Base-by-base conservation (phyloP, 1,140 invertebrate species). In the Formica selysi region DNA sequence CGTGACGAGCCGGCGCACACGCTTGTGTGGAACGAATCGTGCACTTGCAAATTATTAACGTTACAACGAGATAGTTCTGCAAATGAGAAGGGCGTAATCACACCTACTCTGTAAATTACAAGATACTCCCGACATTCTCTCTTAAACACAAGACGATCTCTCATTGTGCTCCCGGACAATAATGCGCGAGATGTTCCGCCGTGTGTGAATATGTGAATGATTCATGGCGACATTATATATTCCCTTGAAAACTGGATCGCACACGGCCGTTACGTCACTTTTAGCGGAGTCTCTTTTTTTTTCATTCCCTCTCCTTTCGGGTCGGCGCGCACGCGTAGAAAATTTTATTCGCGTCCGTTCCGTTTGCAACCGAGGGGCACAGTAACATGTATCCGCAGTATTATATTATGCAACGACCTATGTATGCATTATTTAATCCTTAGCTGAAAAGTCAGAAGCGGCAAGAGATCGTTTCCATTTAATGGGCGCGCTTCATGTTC, bases 311-410 rank as follows among this genome's bases (percentile, higher is more conserved):
- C 48, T 29, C 38, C 79, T 62, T 48, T 83, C 41, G 32, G 32
- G 32, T 32, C 32, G 3, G 3, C 86, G 70, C 62, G 54, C 70
- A 74, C 64, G 86, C 76, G 85, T 88, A 85, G 89, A 91, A 92
- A 91, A 91, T 93, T 92, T 91, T 83, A 61, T 41, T 59, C 67
- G 78, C 79, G 85, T 79, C 81, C 87, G 85, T 90, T 88, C 89
- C 87, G 85, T 90, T 87, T 78, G 84, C 67, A 62, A 78, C 86
- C 80, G 59, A 48, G 44, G 81, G 81, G 22, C 51, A 74, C 62
- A 74, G 76, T 67, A 81, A 81, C 88, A 65, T 88, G 76, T 74
- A 87, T 83, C 88, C 76, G 57, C 88, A 86, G 88, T 89, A 88
- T 79, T 89, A 74, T 89, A 89, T 89, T 90, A 90, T 90, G 85